Conservation (phyloP, 1,140 invertebrate genomes). For the Sinella curviseta region DNA sequence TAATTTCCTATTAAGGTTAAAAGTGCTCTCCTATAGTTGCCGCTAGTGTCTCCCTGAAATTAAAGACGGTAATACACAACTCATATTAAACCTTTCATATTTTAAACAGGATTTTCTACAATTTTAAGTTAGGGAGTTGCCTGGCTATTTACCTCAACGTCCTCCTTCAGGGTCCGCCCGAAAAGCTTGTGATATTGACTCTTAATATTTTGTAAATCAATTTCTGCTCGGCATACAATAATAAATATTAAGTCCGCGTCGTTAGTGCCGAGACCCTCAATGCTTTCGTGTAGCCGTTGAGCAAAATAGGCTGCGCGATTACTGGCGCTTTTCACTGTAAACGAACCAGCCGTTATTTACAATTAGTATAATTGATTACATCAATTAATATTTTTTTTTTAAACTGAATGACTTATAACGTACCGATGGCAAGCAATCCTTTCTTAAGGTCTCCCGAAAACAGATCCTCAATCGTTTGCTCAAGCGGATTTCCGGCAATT, state of each 20-base stretch:
- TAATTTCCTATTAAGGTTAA: conserved; percentile 66
- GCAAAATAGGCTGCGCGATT: neutral
- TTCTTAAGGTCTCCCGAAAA: neutral
- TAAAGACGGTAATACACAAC: conserved; percentile 55
- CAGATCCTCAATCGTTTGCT: neutral
- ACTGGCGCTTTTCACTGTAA: neutral
- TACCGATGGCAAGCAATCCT: neutral
- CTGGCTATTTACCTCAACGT: conserved; percentile 78
- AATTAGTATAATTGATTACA: too few species aligned
- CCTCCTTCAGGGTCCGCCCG: too few species aligned
- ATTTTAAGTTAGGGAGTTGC: conserved; percentile 58
- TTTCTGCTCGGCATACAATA: conserved; percentile 84
- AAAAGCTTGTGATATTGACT: too few species aligned
- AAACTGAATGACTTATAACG: neutral
- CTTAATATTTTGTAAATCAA: conserved; percentile 86
- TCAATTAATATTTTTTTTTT: neutral
- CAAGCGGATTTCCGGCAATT: neutral
- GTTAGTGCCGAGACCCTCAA: conserved; percentile 85
- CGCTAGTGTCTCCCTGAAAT: conserved; percentile 83
- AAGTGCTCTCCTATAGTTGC: conserved; percentile 84
- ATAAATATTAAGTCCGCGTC: conserved; percentile 86
- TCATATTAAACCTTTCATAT: conserved; percentile 64
- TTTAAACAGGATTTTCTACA: neutral
- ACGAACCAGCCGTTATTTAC: too few species aligned
- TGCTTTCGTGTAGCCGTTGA: conserved; percentile 58